phyloP scores from a whole-genome alignment of 2,797 vertebrate species.

The Bradypus variegatus region DNA sequence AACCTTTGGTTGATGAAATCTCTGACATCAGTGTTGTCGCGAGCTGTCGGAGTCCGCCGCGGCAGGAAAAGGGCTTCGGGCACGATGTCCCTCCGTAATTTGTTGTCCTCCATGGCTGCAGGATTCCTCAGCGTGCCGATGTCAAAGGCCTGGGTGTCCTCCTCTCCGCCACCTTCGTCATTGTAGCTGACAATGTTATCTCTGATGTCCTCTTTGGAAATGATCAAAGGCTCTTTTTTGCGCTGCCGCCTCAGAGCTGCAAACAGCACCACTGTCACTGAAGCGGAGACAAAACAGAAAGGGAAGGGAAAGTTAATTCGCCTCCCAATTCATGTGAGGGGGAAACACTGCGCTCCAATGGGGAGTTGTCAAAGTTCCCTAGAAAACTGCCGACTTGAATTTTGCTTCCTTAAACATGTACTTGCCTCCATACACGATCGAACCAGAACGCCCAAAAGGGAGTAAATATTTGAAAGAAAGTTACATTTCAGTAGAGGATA shows the following conservation, averaged over 20 bases:
- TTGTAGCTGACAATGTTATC: conserved; percentile 97
- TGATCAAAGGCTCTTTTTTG: conserved; percentile 94
- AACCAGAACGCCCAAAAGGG: neutral
- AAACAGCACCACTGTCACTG: conserved; percentile 93
- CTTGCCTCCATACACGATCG: conserved; percentile 24
- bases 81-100: conserved; percentile 87
- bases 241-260: conserved; percentile 87
- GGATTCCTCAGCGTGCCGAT: conserved; percentile 91
- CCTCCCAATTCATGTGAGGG: conserved; percentile 43
- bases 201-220: conserved; percentile 94
- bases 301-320: conserved; percentile 60
- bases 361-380: conserved; percentile 39
- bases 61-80: conserved; percentile 88
- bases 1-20: conserved; percentile 96
- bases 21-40: conserved; percentile 88
- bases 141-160: conserved; percentile 95
- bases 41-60: conserved; percentile 74
- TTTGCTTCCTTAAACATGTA: neutral
- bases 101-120: conserved; percentile 90
- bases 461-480: conserved; percentile 37
- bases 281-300: conserved; percentile 60
- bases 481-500: conserved; percentile 33
- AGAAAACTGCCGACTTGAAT: conserved; percentile 32
- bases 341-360: neutral
- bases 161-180: conserved; percentile 92